Conservation (phyloP, 1,140 invertebrate species). For the Ceratitis capitata region DNA sequence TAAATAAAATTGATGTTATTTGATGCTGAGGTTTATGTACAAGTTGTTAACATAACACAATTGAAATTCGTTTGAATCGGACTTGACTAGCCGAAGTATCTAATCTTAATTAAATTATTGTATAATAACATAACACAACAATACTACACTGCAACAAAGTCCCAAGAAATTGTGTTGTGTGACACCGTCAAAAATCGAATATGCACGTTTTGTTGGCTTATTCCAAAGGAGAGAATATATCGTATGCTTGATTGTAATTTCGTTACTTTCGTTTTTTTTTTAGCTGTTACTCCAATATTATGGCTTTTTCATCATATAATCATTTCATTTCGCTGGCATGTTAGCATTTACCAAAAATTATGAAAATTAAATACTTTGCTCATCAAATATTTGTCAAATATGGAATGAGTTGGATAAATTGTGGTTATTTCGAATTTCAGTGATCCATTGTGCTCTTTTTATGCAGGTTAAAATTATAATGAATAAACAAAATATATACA, state of each 20-base stretch:
- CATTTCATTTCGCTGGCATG: neutral
- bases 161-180: neutral
- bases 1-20: neutral
- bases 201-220: neutral
- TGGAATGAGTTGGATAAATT: conserved; percentile 1
- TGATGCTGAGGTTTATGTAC: neutral
- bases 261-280: neutral
- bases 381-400: neutral
- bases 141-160: neutral
- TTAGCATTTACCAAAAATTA: neutral
- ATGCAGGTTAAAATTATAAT: neutral
- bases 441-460: neutral
- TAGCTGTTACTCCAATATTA: neutral
- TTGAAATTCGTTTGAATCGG: neutral
- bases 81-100: neutral
- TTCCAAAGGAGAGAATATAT: neutral
- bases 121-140: neutral
- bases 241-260: neutral
- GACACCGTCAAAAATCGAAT: neutral
- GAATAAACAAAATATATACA: neutral
- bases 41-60: neutral
- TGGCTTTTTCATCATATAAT: neutral
- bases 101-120: neutral
- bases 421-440: neutral
- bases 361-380: neutral